Evolutionary conservation across 2,888 invertebrate genomes (phyloP).

Genomic region (Rhynchonema sp.): DNA sequence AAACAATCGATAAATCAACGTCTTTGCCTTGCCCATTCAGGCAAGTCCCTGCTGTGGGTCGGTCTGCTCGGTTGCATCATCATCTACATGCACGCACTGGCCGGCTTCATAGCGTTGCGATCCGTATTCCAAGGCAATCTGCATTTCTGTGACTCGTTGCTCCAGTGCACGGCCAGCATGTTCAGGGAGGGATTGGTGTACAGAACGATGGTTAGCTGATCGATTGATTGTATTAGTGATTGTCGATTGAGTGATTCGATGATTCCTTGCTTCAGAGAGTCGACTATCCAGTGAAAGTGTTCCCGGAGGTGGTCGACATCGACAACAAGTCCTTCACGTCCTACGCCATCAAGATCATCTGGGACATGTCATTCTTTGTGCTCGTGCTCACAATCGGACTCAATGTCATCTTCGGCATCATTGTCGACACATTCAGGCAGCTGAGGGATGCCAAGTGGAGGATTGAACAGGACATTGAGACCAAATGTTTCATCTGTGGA

Average conservation of each 20-base stretch:
- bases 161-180: constrained; percentile 25
- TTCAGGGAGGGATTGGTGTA: constrained; percentile 26
- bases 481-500: constrained; percentile 4
- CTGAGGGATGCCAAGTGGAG: constrained; percentile 3
- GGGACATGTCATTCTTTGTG: constrained; percentile 4
- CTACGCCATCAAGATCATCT: constrained; percentile 2
- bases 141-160: constrained; percentile 22
- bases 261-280: constrained; percentile 3
- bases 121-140: constrained; percentile 14
- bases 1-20: too few species aligned
- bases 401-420: constrained; percentile 6
- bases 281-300: constrained; percentile 4
- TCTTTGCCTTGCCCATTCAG: too few species aligned
- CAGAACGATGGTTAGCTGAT: constrained; percentile 2
- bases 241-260: too few species aligned
- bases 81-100: constrained; percentile 25
- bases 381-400: constrained; percentile 4
- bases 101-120: constrained; percentile 24
- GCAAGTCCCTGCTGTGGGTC: constrained; percentile 24
- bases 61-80: constrained; percentile 22
- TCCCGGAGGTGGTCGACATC: background rate
- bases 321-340: background rate
- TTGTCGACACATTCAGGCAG: constrained; percentile 6
- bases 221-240: too few species aligned
- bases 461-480: constrained; percentile 2